Conservation (phyloP, 2,797 vertebrate species). For the Ambastaia sidthimunki region DNA sequence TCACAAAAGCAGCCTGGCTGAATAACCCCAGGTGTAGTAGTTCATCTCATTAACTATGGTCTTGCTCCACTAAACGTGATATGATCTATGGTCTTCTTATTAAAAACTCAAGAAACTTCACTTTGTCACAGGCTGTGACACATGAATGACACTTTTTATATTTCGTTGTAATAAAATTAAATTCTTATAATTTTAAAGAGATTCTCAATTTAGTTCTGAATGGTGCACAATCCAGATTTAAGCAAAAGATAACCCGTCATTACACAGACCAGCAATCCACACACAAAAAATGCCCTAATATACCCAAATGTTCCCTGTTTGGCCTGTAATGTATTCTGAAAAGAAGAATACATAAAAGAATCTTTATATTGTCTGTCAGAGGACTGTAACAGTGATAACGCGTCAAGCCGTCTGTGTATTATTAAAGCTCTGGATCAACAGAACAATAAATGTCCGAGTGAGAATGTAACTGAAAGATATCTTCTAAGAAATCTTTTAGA, state of each 20-base stretch:
- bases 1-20: too few relatives aligned
- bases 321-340: slow-evolving; percentile 33
- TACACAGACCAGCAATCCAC: neutral
- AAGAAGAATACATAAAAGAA: too few relatives aligned
- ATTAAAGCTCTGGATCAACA: slow-evolving; percentile 57
- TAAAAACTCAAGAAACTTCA: too few relatives aligned
- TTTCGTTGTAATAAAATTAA: too few relatives aligned
- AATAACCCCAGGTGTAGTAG: too few relatives aligned
- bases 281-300: neutral
- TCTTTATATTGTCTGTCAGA: slow-evolving; percentile 30
- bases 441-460: slow-evolving; percentile 54
- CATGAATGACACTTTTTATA: too few relatives aligned
- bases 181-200: too few relatives aligned
- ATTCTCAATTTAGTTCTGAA: neutral
- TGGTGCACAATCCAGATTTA: neutral
- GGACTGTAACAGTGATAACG: slow-evolving; percentile 34
- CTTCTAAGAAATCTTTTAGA: slow-evolving; percentile 30
- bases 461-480: slow-evolving; percentile 44
- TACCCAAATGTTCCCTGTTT: neutral
- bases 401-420: slow-evolving; percentile 42
- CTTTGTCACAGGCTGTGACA: too few relatives aligned
- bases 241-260: neutral
- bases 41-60: too few relatives aligned
- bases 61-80: too few relatives aligned
- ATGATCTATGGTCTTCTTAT: too few relatives aligned